These are phyloP conservation scores for Aromia moschata DNA, from an alignment of 2,888 invertebrate genomes.

Conservation along the genomic window DNA sequence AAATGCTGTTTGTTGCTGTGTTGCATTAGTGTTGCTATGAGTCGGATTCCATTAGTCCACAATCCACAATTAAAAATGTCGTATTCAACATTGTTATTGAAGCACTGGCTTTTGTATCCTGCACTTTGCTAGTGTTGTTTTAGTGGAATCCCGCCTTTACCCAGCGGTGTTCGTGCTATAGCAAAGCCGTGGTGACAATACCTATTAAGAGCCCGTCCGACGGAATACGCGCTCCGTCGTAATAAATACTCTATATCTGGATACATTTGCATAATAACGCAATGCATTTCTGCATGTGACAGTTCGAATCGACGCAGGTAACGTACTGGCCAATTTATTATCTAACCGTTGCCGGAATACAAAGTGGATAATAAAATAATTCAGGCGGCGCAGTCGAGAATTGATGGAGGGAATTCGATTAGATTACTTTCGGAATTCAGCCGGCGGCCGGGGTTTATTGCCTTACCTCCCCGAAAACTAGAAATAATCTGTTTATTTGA, in stretches of 20 bases:
- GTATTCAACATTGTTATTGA: no score
- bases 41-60: no score
- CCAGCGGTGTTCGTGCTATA: no score
- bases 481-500: no score
- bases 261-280: slow-evolving; percentile 15
- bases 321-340: slow-evolving; percentile 18
- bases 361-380: slow-evolving; percentile 21
- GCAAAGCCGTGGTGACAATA: not conserved
- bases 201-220: not conserved
- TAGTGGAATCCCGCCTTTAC: no score
- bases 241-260: not conserved
- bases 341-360: slow-evolving; percentile 16
- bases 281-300: slow-evolving; percentile 15
- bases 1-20: no score
- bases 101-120: no score
- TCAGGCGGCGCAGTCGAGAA: not conserved
- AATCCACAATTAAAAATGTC: no score
- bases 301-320: slow-evolving; percentile 9
- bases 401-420: slow-evolving; percentile 12
- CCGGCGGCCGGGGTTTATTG: no score
- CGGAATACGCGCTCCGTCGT: not conserved
- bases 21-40: no score
- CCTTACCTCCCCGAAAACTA: no score
- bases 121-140: no score
- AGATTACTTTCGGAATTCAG: not conserved